Percentiles rank a stretch among this genome's conserved stretches.
phyloP scores from a whole-genome alignment of 92 coral and sea anemone species.

The Montipora capitata region DNA sequence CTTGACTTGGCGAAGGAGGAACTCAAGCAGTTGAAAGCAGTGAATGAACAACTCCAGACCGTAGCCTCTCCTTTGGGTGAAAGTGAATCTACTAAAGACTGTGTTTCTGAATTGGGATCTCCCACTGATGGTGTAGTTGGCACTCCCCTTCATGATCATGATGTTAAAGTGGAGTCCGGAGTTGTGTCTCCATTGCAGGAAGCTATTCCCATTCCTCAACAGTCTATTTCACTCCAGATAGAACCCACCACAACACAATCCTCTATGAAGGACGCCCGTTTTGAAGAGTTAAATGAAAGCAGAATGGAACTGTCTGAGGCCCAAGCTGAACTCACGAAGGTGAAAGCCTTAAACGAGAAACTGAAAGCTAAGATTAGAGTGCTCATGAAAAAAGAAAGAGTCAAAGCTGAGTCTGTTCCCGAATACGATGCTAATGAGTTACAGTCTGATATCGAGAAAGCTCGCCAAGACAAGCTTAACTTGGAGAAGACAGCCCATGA shows the following conservation, averaged over 20 bases:
- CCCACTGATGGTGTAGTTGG: neutral
- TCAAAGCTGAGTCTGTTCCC: conserved; percentile 35
- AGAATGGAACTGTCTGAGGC: conserved; percentile 44
- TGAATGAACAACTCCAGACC: conserved; percentile 6
- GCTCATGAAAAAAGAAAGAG: conserved; percentile 75
- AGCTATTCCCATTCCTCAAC: conserved; percentile 5
- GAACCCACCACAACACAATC: neutral
- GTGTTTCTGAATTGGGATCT: neutral
- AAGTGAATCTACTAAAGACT: neutral
- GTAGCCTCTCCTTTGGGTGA: neutral
- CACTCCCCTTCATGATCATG: neutral
- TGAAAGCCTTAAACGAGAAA: conserved; percentile 83
- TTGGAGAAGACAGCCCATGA: conserved; percentile 77
- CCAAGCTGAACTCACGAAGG: conserved; percentile 68
- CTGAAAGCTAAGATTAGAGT: conserved; percentile 80
- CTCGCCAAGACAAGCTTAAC: conserved; percentile 80
- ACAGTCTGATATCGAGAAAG: conserved; percentile 72
- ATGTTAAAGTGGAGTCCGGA: neutral
- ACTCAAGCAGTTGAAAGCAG: conserved; percentile 16
- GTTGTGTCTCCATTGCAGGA: neutral
- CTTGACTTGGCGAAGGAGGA: conserved; percentile 17
- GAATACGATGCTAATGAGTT: conserved; percentile 63
- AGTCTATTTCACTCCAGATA: conserved; percentile 11
- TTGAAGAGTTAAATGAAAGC: conserved; percentile 47
- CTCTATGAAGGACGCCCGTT: conserved; percentile 31